Conservation (phyloP, 2,113 vertebrate species). For the Solea senegalensis region DNA sequence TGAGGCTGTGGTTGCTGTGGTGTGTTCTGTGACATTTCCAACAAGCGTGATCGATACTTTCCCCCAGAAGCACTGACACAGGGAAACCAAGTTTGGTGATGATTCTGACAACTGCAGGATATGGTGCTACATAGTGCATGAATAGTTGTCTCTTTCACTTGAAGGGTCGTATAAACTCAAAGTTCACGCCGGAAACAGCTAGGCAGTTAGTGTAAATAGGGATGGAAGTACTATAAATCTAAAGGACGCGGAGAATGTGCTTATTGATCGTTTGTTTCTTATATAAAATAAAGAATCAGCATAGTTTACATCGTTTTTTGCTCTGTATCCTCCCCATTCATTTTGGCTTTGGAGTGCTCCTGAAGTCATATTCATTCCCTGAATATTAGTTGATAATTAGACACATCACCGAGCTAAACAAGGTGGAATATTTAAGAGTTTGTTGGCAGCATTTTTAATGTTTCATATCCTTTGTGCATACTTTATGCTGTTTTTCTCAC, state of each 20-base stretch:
- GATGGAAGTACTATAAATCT: background rate
- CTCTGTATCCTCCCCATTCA: background rate
- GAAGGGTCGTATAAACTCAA: conserved; percentile 16
- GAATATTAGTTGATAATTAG: conserved; percentile 3
- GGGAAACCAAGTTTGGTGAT: conserved; percentile 30
- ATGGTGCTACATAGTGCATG: conserved; percentile 8
- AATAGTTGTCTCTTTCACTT: conserved; percentile 28
- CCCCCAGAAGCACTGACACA: conserved; percentile 27
- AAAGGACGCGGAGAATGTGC: conserved; percentile 4
- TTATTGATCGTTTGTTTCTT: conserved; percentile 2
- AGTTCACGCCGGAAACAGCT: conserved; percentile 23
- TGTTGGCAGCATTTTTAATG: conserved; percentile 1
- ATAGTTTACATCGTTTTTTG: background rate
- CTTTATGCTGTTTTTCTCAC: conserved; percentile 5
- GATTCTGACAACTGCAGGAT: conserved; percentile 29
- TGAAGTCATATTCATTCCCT: background rate
- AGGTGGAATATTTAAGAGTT: background rate
- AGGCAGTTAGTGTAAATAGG: too few relatives aligned
- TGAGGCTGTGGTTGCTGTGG: conserved; percentile 26
- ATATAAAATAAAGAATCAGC: conserved; percentile 1
- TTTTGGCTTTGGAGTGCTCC: background rate
- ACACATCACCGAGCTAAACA: background rate
- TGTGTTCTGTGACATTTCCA: conserved; percentile 43
- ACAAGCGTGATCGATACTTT: conserved; percentile 37
- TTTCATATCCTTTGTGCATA: conserved; percentile 12